A percentile compares a stretch with the other conserved stretches of the same genome.
Evolutionary conservation across 2,888 invertebrate genomes (phyloP).

Genomic region (Temnothorax unifasciatus): DNA sequence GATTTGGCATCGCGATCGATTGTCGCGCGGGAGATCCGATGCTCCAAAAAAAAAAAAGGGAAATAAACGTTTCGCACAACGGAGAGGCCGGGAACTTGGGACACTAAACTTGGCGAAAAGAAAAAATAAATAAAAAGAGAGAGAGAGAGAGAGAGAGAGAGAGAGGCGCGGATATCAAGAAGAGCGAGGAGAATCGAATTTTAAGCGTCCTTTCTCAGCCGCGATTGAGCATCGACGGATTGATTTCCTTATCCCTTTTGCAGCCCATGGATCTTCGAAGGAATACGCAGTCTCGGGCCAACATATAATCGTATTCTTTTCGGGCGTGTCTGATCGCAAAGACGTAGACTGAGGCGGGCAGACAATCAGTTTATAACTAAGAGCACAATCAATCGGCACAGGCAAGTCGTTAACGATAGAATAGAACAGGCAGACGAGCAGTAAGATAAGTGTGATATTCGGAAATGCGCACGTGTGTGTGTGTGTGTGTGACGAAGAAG

Average conservation of each 20-base stretch:
- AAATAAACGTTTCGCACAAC: slow-evolving; percentile 6
- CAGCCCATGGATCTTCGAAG: slow-evolving; percentile 37
- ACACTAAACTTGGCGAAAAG: neutral
- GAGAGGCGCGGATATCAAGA: slow-evolving; percentile 7
- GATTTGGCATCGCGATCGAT: slow-evolving; percentile 1
- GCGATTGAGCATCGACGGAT: neutral
- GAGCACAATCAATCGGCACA: slow-evolving; percentile 43
- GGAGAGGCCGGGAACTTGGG: neutral
- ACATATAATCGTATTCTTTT: slow-evolving; percentile 35
- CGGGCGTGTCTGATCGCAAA: slow-evolving; percentile 71
- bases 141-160: slow-evolving; percentile 16
- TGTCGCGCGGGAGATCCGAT: slow-evolving; percentile 1
- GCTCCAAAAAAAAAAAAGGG: neutral
- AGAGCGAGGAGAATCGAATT: slow-evolving; percentile 30
- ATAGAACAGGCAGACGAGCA: slow-evolving; percentile 59
- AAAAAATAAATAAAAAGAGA: neutral
- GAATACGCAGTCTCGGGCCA: slow-evolving; percentile 19
- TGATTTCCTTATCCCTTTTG: neutral
- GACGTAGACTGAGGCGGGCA: slow-evolving; percentile 64
- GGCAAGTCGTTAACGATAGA: slow-evolving; percentile 63
- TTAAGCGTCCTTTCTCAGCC: slow-evolving; percentile 2
- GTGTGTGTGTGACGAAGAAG: slow-evolving; percentile 22
- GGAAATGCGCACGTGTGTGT: slow-evolving; percentile 33
- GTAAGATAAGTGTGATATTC: slow-evolving; percentile 25
- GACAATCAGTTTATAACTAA: slow-evolving; percentile 48